Evolutionary conservation across 2,797 vertebrate species (phyloP), one percentile per base, ranked within the genome.

Genomic region (Channa striata): DNA sequence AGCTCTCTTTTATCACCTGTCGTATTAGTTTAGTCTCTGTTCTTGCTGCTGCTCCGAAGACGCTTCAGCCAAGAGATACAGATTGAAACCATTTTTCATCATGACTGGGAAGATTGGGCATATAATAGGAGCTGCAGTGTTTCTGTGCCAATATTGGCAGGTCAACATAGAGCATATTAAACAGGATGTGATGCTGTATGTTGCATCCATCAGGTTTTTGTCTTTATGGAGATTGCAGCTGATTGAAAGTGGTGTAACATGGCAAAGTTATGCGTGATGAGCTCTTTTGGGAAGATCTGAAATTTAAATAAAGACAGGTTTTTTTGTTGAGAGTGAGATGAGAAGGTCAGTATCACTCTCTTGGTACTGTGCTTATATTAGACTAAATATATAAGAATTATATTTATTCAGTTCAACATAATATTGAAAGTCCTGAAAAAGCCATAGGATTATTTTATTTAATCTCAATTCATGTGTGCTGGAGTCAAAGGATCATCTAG

Each of bases 81-180:
- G 69, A 84, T 80, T 80, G 68, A 69, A 81, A 54, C 70, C 42
- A 74, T 86, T 80, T 83, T 65, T 87, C 85, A 82, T 59, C 54
- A n/a, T 30, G 13, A 25, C 57, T 42, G 61, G 62, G 77, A 79
- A 30, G 25, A 83, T 72, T 68, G 60, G 72, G 40, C 40, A 36
- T 34, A 57, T 78, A 77, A 87, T 81, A 75, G 84, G 34, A 58
- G 51, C 47, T 16, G 40, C 13, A 1, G 19, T 17, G n/a, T 62
- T 36, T 57, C 50, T 63, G 39, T 50, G 73, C 69, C 61, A 60
- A 82, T 74, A 78, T 20, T 60, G 66, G 48, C 64, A 59, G 61
- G 57, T 68, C 69, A 71, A 51, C 74, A 60, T 3, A 1, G n/a
- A 56, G 71, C 48, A 58, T 54, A 77, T 81, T 77, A 74, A 67